phyloP scores from a whole-genome alignment of 2,797 vertebrate species.

The Rhincodon typus region DNA sequence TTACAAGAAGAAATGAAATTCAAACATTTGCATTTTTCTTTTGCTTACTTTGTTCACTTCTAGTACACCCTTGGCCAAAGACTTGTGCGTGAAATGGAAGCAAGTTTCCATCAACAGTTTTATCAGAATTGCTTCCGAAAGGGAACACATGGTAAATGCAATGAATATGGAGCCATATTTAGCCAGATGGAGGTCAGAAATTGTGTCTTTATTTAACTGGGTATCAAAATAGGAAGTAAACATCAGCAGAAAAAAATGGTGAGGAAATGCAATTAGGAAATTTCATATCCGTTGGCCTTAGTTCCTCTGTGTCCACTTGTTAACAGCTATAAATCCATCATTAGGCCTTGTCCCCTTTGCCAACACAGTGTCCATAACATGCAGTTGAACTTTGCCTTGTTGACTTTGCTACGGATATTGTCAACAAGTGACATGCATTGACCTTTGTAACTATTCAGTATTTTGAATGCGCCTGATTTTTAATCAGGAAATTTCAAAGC shows the following conservation, averaged over 20 bases:
- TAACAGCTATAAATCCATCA: conserved; percentile 38
- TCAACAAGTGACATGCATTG: conserved; percentile 26
- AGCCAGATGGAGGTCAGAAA: conserved; percentile 49
- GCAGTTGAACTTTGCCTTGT: not conserved
- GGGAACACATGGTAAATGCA: conserved; percentile 60
- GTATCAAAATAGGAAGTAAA: conserved; percentile 73
- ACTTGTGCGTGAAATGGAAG: not conserved
- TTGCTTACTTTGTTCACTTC: not conserved
- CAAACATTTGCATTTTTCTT: conserved; percentile 10
- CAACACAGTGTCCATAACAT: not conserved
- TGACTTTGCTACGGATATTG: not conserved
- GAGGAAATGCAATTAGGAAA: conserved; percentile 61
- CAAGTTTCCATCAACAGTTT: conserved; percentile 49
- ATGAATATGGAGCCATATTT: conserved; percentile 52
- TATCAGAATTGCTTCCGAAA: conserved; percentile 78
- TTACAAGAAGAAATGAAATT: not conserved
- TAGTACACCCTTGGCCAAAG: not conserved
- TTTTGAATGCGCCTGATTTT: not conserved
- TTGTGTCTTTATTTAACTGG: conserved; percentile 59
- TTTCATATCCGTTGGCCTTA: conserved; percentile 43
- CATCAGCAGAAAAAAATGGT: conserved; percentile 60
- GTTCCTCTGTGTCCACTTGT: conserved; percentile 59
- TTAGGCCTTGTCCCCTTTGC: too few species aligned
- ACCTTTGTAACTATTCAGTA: not conserved
- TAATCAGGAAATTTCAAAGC: conserved; percentile 12